Conservation (phyloP, 2,113 vertebrate species). For the Hyperopisus bebe region DNA sequence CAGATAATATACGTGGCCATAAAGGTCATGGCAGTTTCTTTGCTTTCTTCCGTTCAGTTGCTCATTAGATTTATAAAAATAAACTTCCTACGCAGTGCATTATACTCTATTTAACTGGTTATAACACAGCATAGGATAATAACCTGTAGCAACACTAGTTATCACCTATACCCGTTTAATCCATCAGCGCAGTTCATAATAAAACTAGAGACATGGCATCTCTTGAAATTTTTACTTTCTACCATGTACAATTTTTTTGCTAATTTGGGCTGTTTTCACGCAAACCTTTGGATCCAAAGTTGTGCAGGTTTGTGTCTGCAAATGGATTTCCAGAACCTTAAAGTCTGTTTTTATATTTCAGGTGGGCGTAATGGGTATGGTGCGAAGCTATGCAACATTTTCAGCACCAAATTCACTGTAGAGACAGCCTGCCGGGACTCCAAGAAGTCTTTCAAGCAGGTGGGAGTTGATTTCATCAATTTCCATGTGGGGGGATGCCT, state of each 20-base stretch:
- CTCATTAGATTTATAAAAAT: neutral
- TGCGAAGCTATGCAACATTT: constrained; percentile 97
- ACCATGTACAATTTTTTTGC: neutral
- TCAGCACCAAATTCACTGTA: constrained; percentile 93
- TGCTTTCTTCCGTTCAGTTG: neutral
- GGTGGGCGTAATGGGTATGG: constrained; percentile 98
- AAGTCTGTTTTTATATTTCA: constrained; percentile 37
- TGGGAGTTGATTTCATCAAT: constrained; percentile 33
- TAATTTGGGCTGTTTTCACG: neutral
- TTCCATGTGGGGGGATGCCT: neutral
- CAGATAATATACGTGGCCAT: neutral
- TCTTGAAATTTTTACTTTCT: no score
- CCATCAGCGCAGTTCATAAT: neutral
- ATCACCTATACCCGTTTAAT: neutral
- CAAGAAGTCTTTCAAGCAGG: constrained; percentile 85
- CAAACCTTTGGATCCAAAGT: neutral
- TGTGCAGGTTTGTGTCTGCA: neutral
- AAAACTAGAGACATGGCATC: neutral
- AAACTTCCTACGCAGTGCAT: neutral
- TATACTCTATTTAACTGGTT: neutral
- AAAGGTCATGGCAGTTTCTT: neutral
- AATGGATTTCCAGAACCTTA: neutral
- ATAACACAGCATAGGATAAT: neutral
- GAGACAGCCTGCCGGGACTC: constrained; percentile 90
- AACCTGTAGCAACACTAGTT: neutral